phyloP scores from a whole-genome alignment of 2,888 invertebrate species.

The Chrysomela aeneicollis region DNA sequence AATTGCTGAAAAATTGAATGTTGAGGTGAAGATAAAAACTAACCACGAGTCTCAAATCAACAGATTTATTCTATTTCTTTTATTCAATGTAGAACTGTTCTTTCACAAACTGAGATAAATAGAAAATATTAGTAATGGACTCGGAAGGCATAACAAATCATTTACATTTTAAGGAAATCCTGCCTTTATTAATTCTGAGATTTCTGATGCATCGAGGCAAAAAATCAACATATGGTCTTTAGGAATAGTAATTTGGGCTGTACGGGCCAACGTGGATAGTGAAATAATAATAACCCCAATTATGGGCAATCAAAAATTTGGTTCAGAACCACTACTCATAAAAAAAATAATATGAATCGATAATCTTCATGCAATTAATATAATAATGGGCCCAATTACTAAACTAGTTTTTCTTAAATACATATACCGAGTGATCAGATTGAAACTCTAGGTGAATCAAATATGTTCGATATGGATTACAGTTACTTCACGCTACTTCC shows the following conservation, averaged over 20 bases:
- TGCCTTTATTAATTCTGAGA: neutral
- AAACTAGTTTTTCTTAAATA: neutral
- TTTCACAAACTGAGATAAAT: neutral
- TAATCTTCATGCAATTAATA: neutral
- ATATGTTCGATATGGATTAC: no score
- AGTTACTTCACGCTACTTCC: no score
- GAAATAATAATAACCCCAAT: neutral
- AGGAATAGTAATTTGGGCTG: conserved; percentile 2
- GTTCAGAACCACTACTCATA: neutral
- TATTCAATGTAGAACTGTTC: neutral
- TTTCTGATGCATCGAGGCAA: neutral
- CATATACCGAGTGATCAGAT: neutral
- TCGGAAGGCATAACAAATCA: no score
- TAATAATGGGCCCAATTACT: neutral
- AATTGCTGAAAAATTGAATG: neutral
- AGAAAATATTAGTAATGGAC: no score
- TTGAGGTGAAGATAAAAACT: neutral
- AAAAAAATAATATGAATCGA: neutral
- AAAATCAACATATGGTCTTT: neutral
- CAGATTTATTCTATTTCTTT: neutral
- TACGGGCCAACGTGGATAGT: neutral
- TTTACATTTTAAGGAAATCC: neutral
- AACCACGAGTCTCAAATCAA: neutral
- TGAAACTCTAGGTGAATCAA: no score
- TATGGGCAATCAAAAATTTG: neutral